Conservation (phyloP, 2,113 vertebrate genomes). For the Psilopsiagon aymara region DNA sequence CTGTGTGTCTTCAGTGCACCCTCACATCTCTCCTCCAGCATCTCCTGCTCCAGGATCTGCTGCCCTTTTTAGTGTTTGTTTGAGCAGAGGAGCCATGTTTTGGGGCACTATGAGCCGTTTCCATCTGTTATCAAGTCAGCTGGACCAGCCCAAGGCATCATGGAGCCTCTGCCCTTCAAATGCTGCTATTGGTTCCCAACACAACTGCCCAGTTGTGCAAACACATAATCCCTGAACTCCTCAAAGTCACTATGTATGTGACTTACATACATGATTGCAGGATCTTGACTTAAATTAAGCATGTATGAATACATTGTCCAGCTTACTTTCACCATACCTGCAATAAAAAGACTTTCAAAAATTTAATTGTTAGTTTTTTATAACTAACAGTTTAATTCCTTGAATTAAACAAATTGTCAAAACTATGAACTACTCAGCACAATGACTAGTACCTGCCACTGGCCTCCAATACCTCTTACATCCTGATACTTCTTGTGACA, state of each 20-base stretch:
- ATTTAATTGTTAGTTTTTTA: neutral
- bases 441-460: neutral
- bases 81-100: neutral
- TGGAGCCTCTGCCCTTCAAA: neutral
- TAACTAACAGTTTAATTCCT: neutral
- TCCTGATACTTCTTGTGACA: neutral
- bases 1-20: too few species aligned
- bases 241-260: neutral
- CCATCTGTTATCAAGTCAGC: neutral
- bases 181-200: neutral
- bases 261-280: neutral
- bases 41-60: neutral
- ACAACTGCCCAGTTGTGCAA: neutral
- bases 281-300: neutral
- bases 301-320: neutral
- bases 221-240: neutral
- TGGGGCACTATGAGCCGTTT: neutral
- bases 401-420: neutral
- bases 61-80: neutral
- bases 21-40: neutral
- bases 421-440: neutral
- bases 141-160: neutral
- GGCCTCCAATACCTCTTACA: neutral
- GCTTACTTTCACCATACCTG: neutral
- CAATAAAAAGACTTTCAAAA: neutral